Evolutionary conservation across 2,113 vertebrate genomes (phyloP).

Genomic region (Argyrosomus japonicus): DNA sequence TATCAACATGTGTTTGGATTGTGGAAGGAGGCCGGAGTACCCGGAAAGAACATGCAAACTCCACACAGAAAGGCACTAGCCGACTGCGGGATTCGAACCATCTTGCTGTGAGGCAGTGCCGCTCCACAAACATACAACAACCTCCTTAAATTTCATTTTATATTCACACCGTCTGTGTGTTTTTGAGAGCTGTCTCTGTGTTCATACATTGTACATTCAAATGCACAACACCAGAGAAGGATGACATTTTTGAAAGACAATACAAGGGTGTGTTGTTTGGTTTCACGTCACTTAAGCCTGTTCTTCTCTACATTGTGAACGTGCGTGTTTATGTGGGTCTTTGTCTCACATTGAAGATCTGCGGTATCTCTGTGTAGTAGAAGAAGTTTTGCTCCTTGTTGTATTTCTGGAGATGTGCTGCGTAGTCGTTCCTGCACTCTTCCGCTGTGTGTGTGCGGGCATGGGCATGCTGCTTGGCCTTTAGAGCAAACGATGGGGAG

Average conservation of each 20-base stretch:
- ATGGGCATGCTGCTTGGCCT: slow-evolving; percentile 88
- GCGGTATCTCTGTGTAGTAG: slow-evolving; percentile 88
- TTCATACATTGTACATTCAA: background rate
- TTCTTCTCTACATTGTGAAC: background rate
- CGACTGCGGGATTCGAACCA: too few species aligned
- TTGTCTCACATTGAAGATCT: slow-evolving; percentile 86
- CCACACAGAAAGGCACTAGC: too few species aligned
- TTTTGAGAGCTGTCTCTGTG: too few species aligned
- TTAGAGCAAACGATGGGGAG: slow-evolving; percentile 7
- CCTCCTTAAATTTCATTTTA: background rate
- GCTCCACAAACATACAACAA: slow-evolving; percentile 18
- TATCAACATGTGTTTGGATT: too few species aligned
- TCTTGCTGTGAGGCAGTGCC: too few species aligned
- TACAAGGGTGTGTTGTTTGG: background rate
- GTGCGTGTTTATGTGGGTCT: slow-evolving; percentile 5
- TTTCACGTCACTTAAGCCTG: background rate
- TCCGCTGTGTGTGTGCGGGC: slow-evolving; percentile 85
- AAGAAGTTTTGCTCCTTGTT: slow-evolving; percentile 89
- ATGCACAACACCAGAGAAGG: background rate
- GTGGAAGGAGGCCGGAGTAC: too few species aligned
- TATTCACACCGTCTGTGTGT: background rate
- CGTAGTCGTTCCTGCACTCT: slow-evolving; percentile 91
- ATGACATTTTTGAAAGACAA: background rate
- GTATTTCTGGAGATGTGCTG: slow-evolving; percentile 88
- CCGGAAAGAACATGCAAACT: too few species aligned